Evolutionary conservation across 2,113 vertebrate genomes (phyloP), one percentile per base, ranked within the genome.

Genomic region (Theropithecus gelada): DNA sequence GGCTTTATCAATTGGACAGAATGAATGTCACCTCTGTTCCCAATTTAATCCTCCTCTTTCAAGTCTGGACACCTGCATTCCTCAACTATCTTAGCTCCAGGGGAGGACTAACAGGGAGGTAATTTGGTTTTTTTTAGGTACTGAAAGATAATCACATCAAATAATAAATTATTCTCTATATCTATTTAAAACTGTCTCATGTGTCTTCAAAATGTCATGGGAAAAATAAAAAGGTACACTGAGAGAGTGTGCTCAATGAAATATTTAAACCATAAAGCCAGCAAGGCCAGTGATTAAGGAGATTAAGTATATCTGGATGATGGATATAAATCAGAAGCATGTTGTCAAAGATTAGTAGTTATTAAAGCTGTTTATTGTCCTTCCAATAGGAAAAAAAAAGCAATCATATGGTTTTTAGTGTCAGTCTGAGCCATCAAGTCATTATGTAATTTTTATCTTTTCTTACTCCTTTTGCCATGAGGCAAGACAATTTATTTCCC

Each of bases 391-490:
- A 1, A 11, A 6, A 35, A 48, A 45, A 57, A 66, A 85, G 50
- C 40, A 75, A 75, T 88, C 45, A n/a, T 4, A 43, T 18, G 30
- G 27, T 23, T 96, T 94, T 89, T 87, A 93, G 61, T 83, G 61
- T 68, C 66, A 5, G 8, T 83, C 64, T 96, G 38, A 27, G 55
- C 79, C 92, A 83, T 78, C n/a, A 88, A 92, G 45, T 35, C 30
- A 80, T 95, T 73, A 64, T 30, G 12, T 61, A 91, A 94, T 68
- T 97, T 96, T 97, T 89, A 95, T 93, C 89, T 97, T 55, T 96
- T 96, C 79, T 90, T 93, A 32, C 32, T 93, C 32, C 8, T 88
- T 92, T 84, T 89, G 64, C 91, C 93, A 91, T n/a, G 90, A 96
- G 27, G 27, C 59, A 75, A 72, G 61, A 84, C 59, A 81, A 78